phyloP scores from a whole-genome alignment of 2,113 vertebrate genomes.

The Macrotis lagotis region DNA sequence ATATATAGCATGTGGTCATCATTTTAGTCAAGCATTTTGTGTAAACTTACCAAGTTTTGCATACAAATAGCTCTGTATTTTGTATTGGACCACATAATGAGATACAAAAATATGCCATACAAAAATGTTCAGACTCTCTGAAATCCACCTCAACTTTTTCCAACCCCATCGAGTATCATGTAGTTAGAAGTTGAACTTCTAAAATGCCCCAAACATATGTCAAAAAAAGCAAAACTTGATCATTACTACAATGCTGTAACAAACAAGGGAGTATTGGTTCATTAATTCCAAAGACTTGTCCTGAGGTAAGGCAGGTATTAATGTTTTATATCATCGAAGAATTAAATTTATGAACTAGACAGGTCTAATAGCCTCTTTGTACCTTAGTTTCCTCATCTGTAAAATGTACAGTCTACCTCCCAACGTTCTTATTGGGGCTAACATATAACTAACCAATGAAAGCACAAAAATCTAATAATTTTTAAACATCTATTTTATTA shows the following conservation, averaged over 20 bases:
- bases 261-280: not conserved
- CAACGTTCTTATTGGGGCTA: not conserved
- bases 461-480: not conserved
- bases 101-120: not conserved
- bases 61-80: not conserved
- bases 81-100: not conserved
- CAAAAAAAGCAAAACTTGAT: not conserved
- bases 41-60: not conserved
- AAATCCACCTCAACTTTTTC: not conserved
- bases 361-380: constrained; percentile 14
- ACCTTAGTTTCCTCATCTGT: constrained; percentile 44
- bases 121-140: not conserved
- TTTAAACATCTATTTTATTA: not conserved
- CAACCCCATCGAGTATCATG: not conserved
- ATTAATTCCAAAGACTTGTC: not conserved
- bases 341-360: not conserved
- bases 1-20: not conserved
- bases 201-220: not conserved
- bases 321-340: not conserved
- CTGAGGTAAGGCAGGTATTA: not conserved
- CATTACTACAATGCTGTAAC: not conserved
- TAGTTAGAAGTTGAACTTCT: not conserved
- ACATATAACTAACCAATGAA: not conserved
- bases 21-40: not conserved
- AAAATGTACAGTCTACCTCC: not conserved